Conservation (phyloP, 2,113 vertebrate genomes). For the Vulpes vulpes region DNA sequence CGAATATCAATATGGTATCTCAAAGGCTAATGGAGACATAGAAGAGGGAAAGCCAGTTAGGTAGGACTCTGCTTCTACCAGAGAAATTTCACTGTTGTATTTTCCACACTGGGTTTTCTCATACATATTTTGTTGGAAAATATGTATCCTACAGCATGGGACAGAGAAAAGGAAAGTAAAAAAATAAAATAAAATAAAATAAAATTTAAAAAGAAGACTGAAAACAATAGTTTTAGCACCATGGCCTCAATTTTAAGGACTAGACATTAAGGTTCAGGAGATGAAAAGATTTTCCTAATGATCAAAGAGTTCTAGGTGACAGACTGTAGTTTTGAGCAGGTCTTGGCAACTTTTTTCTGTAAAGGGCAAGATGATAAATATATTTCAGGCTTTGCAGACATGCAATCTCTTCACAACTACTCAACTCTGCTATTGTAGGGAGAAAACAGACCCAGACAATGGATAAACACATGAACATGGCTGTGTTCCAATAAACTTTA, state of each 20-base stretch:
- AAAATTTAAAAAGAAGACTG: background rate
- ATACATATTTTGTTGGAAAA: slow-evolving; percentile 4
- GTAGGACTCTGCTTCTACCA: background rate
- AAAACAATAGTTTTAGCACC: background rate
- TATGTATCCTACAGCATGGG: background rate
- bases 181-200: background rate
- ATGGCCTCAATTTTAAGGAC: background rate
- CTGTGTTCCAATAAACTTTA: background rate
- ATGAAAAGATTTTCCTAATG: background rate
- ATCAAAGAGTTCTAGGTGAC: background rate
- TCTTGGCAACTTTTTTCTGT: background rate
- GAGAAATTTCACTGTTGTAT: background rate
- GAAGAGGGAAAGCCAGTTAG: background rate
- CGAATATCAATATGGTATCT: background rate
- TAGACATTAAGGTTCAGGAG: background rate
- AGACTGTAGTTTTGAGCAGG: background rate
- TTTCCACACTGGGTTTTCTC: background rate
- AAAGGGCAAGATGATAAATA: background rate
- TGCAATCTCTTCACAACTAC: background rate
- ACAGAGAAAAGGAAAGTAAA: background rate
- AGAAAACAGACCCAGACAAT: background rate
- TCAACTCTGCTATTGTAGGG: background rate
- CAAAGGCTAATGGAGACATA: background rate
- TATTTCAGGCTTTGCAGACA: background rate
- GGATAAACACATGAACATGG: background rate